These are phyloP conservation scores for Cryptomyrus ogoouensis DNA, from an alignment of 2,113 vertebrate species.

Conservation along the genomic window DNA sequence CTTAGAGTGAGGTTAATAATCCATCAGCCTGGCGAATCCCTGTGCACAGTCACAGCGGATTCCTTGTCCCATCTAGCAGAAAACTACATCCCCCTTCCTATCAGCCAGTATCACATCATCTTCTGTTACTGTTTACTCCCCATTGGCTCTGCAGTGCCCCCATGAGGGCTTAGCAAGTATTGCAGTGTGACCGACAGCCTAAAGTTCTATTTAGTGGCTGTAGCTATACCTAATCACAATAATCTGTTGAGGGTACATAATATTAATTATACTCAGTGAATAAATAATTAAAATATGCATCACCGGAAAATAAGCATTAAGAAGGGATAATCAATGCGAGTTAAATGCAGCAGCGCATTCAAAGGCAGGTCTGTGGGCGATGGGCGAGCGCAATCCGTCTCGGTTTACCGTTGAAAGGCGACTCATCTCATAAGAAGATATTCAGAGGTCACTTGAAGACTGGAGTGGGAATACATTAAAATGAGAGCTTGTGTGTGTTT, in stretches of 20 bases:
- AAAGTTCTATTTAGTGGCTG: background rate
- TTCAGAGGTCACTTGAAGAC: background rate
- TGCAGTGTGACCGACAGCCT: background rate
- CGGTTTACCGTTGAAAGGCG: background rate
- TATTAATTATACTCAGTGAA: background rate
- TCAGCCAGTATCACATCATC: background rate
- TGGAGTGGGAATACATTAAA: background rate
- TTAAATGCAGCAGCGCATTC: background rate
- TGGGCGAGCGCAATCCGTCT: background rate
- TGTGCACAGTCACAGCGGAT: background rate
- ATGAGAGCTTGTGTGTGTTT: background rate
- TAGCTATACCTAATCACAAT: background rate
- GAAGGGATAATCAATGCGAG: background rate
- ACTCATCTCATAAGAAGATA: background rate
- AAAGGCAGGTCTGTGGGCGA: background rate
- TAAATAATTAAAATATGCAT: background rate
- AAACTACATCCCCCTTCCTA: background rate
- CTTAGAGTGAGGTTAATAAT: background rate
- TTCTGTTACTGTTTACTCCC: background rate
- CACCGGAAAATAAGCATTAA: background rate
- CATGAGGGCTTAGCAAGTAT: background rate
- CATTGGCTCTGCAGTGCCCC: background rate
- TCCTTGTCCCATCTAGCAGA: background rate
- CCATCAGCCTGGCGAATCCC: background rate
- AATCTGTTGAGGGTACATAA: background rate